These are phyloP conservation scores for Arrhopalites spinosus DNA, from an alignment of 2,888 invertebrate species.

Conservation along the genomic window DNA sequence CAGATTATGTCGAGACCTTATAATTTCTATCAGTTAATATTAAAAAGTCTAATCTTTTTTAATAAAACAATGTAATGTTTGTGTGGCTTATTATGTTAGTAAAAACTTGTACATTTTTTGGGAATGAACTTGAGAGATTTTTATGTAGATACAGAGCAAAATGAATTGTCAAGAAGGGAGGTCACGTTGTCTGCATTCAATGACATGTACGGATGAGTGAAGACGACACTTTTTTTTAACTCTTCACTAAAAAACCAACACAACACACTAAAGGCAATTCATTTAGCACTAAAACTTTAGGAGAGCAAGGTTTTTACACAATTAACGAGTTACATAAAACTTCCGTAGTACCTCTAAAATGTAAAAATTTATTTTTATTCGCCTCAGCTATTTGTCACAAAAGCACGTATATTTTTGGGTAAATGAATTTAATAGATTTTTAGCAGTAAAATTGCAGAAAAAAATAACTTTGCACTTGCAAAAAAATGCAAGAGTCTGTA, in stretches of 20 bases:
- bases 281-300: neutral
- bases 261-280: neutral
- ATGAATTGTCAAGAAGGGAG: neutral
- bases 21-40: too few relatives aligned
- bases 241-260: neutral
- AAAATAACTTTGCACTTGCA: too few relatives aligned
- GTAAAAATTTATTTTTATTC: neutral
- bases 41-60: too few relatives aligned
- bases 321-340: neutral
- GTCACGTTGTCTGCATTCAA: neutral
- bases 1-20: too few relatives aligned
- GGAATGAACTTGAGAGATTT: neutral
- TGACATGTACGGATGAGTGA: constrained; percentile 20
- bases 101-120: neutral
- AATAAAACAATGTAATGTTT: too few relatives aligned
- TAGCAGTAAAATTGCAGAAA: too few relatives aligned
- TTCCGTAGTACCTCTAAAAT: neutral
- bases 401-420: too few relatives aligned
- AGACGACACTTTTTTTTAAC: constrained; percentile 10
- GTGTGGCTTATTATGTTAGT: too few relatives aligned
- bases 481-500: neutral
- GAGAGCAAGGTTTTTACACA: neutral
- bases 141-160: neutral
- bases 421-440: too few relatives aligned
- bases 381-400: neutral